These are phyloP conservation scores for Esperia sulphurella DNA, from an alignment of 2,888 invertebrate species.

Conservation along the genomic window DNA sequence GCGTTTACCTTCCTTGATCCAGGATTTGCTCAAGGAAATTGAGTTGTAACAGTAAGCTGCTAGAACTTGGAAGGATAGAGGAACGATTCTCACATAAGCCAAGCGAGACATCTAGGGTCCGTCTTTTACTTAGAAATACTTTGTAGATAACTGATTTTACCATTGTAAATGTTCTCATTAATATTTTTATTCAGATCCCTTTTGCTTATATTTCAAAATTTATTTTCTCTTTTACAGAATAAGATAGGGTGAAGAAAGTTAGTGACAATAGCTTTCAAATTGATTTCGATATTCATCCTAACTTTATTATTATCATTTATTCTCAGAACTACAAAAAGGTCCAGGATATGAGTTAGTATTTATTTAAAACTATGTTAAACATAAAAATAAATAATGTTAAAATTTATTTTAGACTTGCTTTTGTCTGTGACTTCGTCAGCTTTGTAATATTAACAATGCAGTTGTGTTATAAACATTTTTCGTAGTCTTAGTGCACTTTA, in stretches of 20 bases:
- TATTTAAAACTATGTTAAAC: too few species aligned
- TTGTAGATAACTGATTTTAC: constrained; percentile 17
- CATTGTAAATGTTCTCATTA: constrained; percentile 1
- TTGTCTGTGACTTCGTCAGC: too few species aligned
- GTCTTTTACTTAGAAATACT: constrained; percentile 25
- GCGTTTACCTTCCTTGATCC: constrained; percentile 52
- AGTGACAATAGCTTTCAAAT: background rate
- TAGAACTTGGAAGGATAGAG: constrained; percentile 42
- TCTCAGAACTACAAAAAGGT: too few species aligned
- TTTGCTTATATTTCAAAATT: background rate
- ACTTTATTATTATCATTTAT: too few species aligned
- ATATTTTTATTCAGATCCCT: background rate
- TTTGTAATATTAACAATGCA: too few species aligned
- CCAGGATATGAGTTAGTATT: too few species aligned
- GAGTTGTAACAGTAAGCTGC: constrained; percentile 52
- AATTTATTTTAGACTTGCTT: too few species aligned
- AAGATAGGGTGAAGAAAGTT: background rate
- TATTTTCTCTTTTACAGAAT: background rate
- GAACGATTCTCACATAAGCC: constrained; percentile 42
- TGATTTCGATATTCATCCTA: background rate
- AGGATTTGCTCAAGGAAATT: constrained; percentile 59
- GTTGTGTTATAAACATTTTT: too few species aligned
- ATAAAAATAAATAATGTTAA: too few species aligned
- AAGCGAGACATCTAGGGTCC: constrained; percentile 30
- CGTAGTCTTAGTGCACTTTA: too few species aligned